phyloP scores from a whole-genome alignment of 2,797 vertebrate species.

The Danio aesculapii region DNA sequence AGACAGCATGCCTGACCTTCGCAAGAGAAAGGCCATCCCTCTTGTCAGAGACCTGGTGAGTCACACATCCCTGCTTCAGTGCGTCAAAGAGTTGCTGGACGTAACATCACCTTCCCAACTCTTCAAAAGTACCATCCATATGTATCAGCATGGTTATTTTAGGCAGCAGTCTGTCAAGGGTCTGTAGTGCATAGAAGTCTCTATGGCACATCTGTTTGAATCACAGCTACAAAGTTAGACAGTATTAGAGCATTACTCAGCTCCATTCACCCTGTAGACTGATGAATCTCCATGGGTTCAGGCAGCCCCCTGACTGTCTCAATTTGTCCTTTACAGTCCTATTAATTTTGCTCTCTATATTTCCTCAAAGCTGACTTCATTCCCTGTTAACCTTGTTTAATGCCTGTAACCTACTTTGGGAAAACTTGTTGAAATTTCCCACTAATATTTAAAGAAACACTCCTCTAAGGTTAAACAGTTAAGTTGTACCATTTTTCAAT shows the following conservation, averaged over 20 bases:
- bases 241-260: slow-evolving; percentile 30
- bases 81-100: slow-evolving; percentile 2
- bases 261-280: slow-evolving; percentile 14
- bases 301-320: not conserved
- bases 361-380: slow-evolving; percentile 1
- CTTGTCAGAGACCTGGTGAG: slow-evolving; percentile 98
- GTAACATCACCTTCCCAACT: slow-evolving; percentile 22
- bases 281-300: slow-evolving; percentile 15
- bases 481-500: too few relatives aligned
- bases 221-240: slow-evolving; percentile 2
- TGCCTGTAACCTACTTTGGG: slow-evolving; percentile 27
- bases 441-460: not conserved
- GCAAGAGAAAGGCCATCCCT: slow-evolving; percentile 97
- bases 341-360: slow-evolving; percentile 10
- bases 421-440: slow-evolving; percentile 12
- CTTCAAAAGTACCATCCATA: slow-evolving; percentile 18
- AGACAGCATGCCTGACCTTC: slow-evolving; percentile 99
- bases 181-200: slow-evolving; percentile 11
- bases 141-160: slow-evolving; percentile 11
- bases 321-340: not conserved
- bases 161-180: slow-evolving; percentile 1
- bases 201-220: slow-evolving; percentile 32
- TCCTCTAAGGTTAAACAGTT: too few relatives aligned
- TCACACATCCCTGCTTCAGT: slow-evolving; percentile 53
- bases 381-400: slow-evolving; percentile 29